Evolutionary conservation across 2,888 invertebrate species (phyloP).

Genomic region (Diarsia mendica): DNA sequence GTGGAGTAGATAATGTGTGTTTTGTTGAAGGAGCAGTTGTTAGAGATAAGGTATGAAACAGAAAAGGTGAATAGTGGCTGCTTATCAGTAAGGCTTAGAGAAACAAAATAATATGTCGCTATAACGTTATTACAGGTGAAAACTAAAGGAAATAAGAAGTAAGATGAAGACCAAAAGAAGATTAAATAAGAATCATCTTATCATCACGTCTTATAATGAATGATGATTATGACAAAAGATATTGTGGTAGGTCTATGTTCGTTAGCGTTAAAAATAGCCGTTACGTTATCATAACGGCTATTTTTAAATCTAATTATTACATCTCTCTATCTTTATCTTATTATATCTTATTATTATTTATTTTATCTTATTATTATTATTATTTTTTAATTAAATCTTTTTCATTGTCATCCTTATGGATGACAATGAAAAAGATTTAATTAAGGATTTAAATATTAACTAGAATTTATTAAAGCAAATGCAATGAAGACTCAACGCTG

Average conservation of each 20-base stretch:
- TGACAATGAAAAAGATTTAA: background rate
- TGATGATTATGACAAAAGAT: background rate
- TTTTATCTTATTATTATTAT: no score
- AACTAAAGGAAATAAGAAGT: no score
- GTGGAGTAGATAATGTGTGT: background rate
- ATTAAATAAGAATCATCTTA: background rate
- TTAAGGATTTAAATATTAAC: background rate
- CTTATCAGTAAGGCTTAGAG: background rate
- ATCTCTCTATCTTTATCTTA: no score
- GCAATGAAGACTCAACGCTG: background rate
- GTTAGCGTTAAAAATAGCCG: background rate
- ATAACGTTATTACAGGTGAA: no score
- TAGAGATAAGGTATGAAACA: background rate
- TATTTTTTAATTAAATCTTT: no score
- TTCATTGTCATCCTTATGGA: no score
- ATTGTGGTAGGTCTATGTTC: background rate
- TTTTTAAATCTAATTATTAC: no score
- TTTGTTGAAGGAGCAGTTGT: background rate
- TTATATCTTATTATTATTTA: no score
- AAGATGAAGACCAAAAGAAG: background rate
- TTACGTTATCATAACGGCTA: background rate
- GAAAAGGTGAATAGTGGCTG: background rate
- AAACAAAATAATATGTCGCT: no score
- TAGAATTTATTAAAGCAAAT: background rate
- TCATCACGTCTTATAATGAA: no score